Base-by-base conservation (phyloP, 2,888 invertebrate genomes). In the Plemyria rubiginata region DNA sequence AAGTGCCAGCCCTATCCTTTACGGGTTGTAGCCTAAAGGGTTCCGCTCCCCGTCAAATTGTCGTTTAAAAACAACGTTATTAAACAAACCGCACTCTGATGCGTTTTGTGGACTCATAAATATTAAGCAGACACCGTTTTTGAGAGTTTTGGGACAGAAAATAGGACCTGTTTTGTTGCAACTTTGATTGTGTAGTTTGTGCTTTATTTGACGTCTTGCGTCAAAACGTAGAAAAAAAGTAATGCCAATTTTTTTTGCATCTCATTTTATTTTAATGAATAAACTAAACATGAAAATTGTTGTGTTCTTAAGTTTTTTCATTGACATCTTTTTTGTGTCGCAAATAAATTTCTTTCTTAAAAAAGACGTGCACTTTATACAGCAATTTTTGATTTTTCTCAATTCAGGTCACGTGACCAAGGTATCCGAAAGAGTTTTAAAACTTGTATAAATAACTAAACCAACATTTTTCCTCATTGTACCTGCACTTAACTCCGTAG, bases 41-140 rank as follows among this genome's bases (percentile, higher is more conserved):
- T 87, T 87, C 81, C 81, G 73, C 75, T 81, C 80, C 79, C 79
- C 84, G 79, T 79, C 86, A 82, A 87, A 90, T 90, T 86, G 86
- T 84, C 90, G 89, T 86, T 92, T 91, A 90, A 92, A 92, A 92
- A 92, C 92, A 91, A 90, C 86, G 85, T 81, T 84, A 92, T 92
- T 92, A 91, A 90, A 88, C 90, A 87, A 89, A 90, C 91, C 90
- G 86, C 89, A 79, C 80, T 78, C 81, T 88, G 92, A 91, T 90
- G 87, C 90, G 88, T 86, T 90, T 90, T 88, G 83, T 83, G 81
- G 84, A 82, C 86, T 88, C 90, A 92, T 91, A 90, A 89, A 92
- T 91, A 91, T 89, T 90, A 89, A 90, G 83, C 66, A 68, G 68
- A 66, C 60, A 64, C 55, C 64, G 56, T 55, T 67, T 62, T 56